Evolutionary conservation across 2,113 vertebrate species (phyloP), one percentile per base, ranked within the genome.

Genomic region (Oxyura jamaicensis): DNA sequence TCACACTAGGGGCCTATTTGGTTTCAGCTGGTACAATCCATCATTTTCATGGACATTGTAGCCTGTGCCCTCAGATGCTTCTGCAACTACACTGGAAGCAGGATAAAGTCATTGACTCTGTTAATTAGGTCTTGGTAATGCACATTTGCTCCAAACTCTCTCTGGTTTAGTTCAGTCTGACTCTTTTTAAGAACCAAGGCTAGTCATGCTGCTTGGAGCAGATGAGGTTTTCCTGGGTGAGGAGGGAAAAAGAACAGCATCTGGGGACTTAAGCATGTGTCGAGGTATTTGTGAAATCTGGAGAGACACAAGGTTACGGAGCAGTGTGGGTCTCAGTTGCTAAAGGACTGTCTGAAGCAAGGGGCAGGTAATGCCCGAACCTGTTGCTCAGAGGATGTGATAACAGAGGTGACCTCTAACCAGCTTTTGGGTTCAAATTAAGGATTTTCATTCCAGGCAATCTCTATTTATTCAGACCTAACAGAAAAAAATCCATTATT

Each of bases 371-470:
- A 2, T 63, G 52, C 36, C 73, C 13, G 59, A 68, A 41, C 28
- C 1, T 1, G 10, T 28, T 17, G 28, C 42, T 79, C 3, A 2
- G 28, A 33, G 42, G 23, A 10, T 21, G 67, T 86, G 74, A 22
- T 62, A 74, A 46, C 87, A 71, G 31, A 59, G 9, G 25, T 59
- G 63, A 36, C 46, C 56, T 35, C 66, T 29, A 8, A 68, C 53
- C 91, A 89, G 59, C 76, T 42, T 87, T 23, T 17, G 81, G 79
- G 44, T 63, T 94, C 67, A 62, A 36, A 19, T 36, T 68, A 35
- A 86, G 83, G 66, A 56, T 81, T 93, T 94, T 80, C 28, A 65
- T 89, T 92, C 74, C 86, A 59, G 41, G 31, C 60, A 79, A 82
- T 68, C 35, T 76, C 39, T 39, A 13, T 83, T 95, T 92, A 50